Evolutionary conservation across 2,888 invertebrate genomes (phyloP).

Genomic region (Pardosa pseudoannulata): DNA sequence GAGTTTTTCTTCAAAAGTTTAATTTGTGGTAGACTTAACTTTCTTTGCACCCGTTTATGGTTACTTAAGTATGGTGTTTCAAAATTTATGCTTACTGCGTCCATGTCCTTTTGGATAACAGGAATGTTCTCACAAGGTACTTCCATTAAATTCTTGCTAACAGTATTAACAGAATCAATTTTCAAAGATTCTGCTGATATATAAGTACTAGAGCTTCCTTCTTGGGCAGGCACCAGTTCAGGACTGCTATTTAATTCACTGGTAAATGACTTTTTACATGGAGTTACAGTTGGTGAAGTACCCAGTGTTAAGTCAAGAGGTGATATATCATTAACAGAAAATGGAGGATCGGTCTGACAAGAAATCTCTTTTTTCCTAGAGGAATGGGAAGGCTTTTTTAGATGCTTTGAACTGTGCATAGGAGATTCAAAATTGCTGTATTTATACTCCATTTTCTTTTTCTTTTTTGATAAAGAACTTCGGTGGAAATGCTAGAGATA

Average conservation of each 20-base stretch:
- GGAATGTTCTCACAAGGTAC: conserved; percentile 48
- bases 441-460: conserved; percentile 51
- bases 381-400: conserved; percentile 17
- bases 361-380: conserved; percentile 26
- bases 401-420: conserved; percentile 17
- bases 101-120: conserved; percentile 64
- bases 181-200: neutral
- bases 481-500: conserved; percentile 58
- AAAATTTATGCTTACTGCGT: conserved; percentile 64
- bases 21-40: conserved; percentile 63
- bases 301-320: conserved; percentile 9
- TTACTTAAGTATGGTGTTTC: conserved; percentile 47
- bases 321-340: conserved; percentile 19
- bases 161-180: neutral
- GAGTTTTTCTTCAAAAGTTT: conserved; percentile 63
- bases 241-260: neutral
- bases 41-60: conserved; percentile 53
- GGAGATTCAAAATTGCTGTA: conserved; percentile 48
- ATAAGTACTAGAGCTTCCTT: neutral
- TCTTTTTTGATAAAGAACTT: conserved; percentile 57
- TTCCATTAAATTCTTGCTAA: conserved; percentile 18
- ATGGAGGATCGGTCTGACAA: conserved; percentile 41
- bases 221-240: neutral
- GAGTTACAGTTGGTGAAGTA: conserved; percentile 31
- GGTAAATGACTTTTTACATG: neutral